Conservation (phyloP, 2,888 invertebrate genomes). For the Callimorpha dominula region DNA sequence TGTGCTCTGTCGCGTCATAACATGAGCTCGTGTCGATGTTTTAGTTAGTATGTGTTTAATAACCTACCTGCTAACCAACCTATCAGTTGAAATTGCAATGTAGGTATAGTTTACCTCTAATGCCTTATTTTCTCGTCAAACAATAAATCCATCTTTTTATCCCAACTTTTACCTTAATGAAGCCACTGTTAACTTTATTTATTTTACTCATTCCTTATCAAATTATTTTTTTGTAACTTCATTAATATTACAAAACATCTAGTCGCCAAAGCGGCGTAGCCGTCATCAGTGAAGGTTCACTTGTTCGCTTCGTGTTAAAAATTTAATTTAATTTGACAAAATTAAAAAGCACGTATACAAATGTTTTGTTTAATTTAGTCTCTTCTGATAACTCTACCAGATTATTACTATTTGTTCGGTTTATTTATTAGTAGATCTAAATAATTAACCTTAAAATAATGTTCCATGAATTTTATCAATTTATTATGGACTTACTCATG, state of each 20-base stretch:
- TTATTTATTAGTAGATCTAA: not conserved
- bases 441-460: not conserved
- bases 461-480: not conserved
- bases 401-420: not conserved
- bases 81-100: too few relatives aligned
- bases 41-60: too few relatives aligned
- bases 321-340: not conserved
- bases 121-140: too few relatives aligned
- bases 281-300: not conserved
- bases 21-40: too few relatives aligned
- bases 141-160: too few relatives aligned
- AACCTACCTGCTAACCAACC: too few relatives aligned
- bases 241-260: not conserved
- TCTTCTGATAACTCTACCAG: not conserved
- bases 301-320: not conserved
- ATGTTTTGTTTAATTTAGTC: not conserved
- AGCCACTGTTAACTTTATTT: too few relatives aligned
- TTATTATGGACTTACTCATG: not conserved
- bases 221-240: not conserved
- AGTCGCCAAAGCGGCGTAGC: not conserved
- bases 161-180: too few relatives aligned
- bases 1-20: too few relatives aligned
- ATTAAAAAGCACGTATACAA: too few relatives aligned
- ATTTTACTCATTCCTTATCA: too few relatives aligned
- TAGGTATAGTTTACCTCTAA: too few relatives aligned